Evolutionary conservation across 2,797 vertebrate genomes (phyloP), one percentile per base, ranked within the genome.

Genomic region (Acropternis orthonyx): DNA sequence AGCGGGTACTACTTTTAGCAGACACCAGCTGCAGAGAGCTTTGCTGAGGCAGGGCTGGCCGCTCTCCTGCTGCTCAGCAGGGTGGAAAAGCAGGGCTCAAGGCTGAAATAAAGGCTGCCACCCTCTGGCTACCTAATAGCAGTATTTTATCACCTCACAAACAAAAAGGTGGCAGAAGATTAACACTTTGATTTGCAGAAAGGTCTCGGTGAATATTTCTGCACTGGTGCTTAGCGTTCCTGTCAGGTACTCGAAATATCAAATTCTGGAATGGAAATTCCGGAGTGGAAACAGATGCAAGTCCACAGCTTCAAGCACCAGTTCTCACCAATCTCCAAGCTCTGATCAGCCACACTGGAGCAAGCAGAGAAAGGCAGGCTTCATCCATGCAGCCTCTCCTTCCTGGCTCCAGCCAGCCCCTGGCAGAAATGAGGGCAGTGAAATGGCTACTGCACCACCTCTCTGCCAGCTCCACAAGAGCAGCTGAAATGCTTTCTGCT

Each of bases 41-140:
- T 82, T 28, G 72, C 54, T 28, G 66, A 34, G 32, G 23, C 20
- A 0, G 0, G 3, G 43, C 39, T 0, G 4, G 30, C n/a, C 3
- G 3, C 22, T 32, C 32, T 46, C 32, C 36, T 19, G 54, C 66
- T 20, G 44, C 51, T 39, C 32, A 27, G 48, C 68, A 56, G 41
- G 39, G 15, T 1, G 12, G 37, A 24, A 10, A 36, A 22, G 80
- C 21, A 0, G 26, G 30, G 41, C 23, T 82, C 56, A 8, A 37
- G 37, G 41, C 52, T 63, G 78, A 80, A 76, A 71, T 24, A 63
- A 79, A 71, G 46, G 58, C 76, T 94, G 75, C 84, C 82, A 88
- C 72, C 91, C 54, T 37, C 89, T 91, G 95, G 85, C 66, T 86
- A 10, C 12, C 2, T 24, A 36, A 26, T 0, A 74, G 36, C 36